Evolutionary conservation across 2,113 vertebrate species (phyloP).

Genomic region (Oreotragus oreotragus): DNA sequence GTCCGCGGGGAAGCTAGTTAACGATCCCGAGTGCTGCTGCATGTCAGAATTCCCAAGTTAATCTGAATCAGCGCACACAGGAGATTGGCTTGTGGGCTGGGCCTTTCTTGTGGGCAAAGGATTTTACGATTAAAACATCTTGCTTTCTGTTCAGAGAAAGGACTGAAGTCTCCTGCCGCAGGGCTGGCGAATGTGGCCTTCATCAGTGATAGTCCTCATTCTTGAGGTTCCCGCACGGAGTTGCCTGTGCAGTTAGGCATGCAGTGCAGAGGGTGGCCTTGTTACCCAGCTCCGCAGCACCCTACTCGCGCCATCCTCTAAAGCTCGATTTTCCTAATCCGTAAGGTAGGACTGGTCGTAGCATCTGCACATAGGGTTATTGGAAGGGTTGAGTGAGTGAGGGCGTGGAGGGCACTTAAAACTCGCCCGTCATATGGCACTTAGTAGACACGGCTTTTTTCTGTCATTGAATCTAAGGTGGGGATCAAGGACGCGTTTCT

Average conservation of each 20-base stretch:
- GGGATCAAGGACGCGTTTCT: background rate
- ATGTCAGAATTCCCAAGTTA: background rate
- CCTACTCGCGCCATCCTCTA: background rate
- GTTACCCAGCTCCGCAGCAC: background rate
- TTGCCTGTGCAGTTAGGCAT: background rate
- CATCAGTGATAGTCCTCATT: background rate
- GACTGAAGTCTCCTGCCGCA: background rate
- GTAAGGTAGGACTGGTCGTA: background rate
- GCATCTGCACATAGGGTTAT: background rate
- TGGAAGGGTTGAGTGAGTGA: background rate
- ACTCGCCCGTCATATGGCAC: background rate
- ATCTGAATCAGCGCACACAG: background rate
- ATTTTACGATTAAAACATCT: background rate
- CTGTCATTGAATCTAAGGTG: background rate
- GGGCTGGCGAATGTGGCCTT: background rate
- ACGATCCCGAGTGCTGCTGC: background rate
- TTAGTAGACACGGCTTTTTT: background rate
- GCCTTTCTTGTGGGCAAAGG: background rate
- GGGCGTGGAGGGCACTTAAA: background rate
- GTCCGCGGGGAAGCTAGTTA: slow-evolving; percentile 3
- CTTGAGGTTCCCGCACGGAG: background rate
- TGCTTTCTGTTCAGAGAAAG: background rate
- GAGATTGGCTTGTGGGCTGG: background rate
- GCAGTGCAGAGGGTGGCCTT: background rate
- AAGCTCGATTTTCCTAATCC: background rate